Evolutionary conservation across 2,797 vertebrate species (phyloP).

Genomic region (Onychomys torridus): DNA sequence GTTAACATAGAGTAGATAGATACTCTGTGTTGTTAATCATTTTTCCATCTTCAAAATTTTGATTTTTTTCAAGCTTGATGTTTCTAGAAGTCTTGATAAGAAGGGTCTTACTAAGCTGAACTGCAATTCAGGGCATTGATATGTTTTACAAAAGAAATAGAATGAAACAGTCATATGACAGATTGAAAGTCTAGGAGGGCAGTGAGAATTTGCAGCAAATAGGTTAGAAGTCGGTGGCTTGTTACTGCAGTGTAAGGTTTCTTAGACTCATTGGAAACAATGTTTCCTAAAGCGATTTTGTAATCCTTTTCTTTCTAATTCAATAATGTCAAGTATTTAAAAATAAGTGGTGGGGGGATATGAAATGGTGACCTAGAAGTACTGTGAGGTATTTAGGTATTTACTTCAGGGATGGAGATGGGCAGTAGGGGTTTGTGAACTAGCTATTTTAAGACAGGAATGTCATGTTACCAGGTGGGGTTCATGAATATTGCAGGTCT

Average conservation of each 20-base stretch:
- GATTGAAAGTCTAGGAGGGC: neutral
- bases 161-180: neutral
- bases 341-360: neutral
- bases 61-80: constrained; percentile 57
- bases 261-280: constrained; percentile 39
- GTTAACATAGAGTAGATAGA: neutral
- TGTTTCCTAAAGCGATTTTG: constrained; percentile 2
- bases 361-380: constrained; percentile 29
- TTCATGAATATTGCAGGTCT: constrained; percentile 73
- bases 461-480: constrained; percentile 56
- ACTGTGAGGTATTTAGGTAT: neutral
- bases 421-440: neutral
- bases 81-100: constrained; percentile 59
- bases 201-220: constrained; percentile 36
- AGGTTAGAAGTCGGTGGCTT: neutral
- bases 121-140: neutral
- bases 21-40: constrained; percentile 28
- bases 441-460: constrained; percentile 70
- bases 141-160: constrained; percentile 59
- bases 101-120: constrained; percentile 1
- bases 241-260: constrained; percentile 36
- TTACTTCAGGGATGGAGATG: neutral
- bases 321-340: constrained; percentile 46
- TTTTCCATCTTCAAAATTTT: constrained; percentile 54
- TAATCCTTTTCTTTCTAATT: neutral